phyloP scores from a whole-genome alignment of 2,797 vertebrate genomes.

The Poecilia picta region DNA sequence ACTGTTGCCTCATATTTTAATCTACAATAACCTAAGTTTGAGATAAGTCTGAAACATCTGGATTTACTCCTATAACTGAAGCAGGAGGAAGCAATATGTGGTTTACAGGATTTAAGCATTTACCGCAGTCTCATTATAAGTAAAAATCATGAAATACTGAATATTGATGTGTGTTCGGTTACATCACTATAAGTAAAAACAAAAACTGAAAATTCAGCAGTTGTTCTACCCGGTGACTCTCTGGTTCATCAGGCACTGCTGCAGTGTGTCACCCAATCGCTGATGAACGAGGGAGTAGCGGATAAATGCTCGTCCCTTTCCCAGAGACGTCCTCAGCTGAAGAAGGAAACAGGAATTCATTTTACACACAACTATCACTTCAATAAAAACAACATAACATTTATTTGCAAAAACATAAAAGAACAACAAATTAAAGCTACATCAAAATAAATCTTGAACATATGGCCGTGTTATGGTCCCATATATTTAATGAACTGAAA shows the following conservation, averaged over 20 bases:
- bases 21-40: background rate
- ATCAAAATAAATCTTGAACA: background rate
- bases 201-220: background rate
- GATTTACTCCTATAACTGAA: background rate
- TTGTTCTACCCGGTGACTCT: slow-evolving; percentile 89
- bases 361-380: background rate
- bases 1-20: background rate
- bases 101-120: background rate
- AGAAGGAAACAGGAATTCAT: slow-evolving; percentile 24
- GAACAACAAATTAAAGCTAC: background rate
- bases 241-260: slow-evolving; percentile 95
- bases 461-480: background rate
- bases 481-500: background rate
- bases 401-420: background rate
- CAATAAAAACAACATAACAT: background rate
- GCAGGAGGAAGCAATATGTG: background rate
- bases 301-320: slow-evolving; percentile 93
- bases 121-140: background rate
- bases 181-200: background rate
- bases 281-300: slow-evolving; percentile 96
- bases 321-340: slow-evolving; percentile 93
- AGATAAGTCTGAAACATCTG: background rate
- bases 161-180: background rate
- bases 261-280: slow-evolving; percentile 93
- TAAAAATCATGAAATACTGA: background rate